Base-by-base conservation (phyloP, 2,113 vertebrate species). In the Hemibagrus wyckioides region DNA sequence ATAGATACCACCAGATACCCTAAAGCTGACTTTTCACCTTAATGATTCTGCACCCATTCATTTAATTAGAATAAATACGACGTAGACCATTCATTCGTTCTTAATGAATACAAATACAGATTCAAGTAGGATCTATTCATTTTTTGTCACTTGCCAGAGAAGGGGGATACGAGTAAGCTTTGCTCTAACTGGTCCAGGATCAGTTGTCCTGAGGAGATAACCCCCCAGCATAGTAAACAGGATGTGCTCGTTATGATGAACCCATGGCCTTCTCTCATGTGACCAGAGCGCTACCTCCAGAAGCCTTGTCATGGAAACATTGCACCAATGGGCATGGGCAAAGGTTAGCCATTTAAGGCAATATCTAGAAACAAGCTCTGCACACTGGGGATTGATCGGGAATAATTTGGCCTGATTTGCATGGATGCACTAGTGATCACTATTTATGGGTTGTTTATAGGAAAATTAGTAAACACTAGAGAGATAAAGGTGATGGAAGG, bases 331-430 rank as follows among this genome's bases (percentile, higher is more conserved):
- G 89, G 88, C 91, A 91, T 61, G 86, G 79, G 91, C 88, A 86
- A 85, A 93, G 92, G 93, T 94, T 93, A 93, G 15, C n/a, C 5
- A 94, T 93, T 94, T 94, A 88, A 91, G 91, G 91, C 89, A 69
- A 84, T 23, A 61, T 59, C 85, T 90, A 89, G 36, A 61, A 83
- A 82, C 67, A 76, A 44, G 21, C 30, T 56, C 44, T 75, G 71
- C 71, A 87, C 80, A 88, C 93, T 88, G 89, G 93, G 94, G 91
- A 86, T 90, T 90, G 54, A 90, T 80, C 36, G 19, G 88, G 44
- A 71, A 87, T 89, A 88, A 91, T 92, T 61, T 88, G 73, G 44
- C 65, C 75, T 28, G n/a, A 86, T 48, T n/a, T 83, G 56, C 90
- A 91, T 92, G 93, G 92, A 93, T 92, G 93, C 89, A 88, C 54